Evolutionary conservation across 2,113 vertebrate species (phyloP), one percentile per base, ranked within the genome.

Genomic region (Urocitellus parryii): DNA sequence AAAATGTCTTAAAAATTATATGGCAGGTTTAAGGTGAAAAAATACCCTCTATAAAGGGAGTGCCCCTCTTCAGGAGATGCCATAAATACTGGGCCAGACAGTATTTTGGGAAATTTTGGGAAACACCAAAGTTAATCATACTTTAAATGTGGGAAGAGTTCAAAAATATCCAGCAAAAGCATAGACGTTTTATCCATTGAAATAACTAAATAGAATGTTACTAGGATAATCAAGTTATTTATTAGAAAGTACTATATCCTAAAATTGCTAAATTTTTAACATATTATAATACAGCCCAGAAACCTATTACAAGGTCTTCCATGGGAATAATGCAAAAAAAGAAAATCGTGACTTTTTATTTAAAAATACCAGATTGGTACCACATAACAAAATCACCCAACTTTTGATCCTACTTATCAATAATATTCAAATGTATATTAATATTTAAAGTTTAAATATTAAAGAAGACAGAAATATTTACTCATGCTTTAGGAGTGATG

Each of bases 401-500:
- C 24, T 68, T 37, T 61, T 68, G 70, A 93, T 88, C 11, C 20
- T 95, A 70, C 37, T 72, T 73, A 67, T 10, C 8, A 88, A 73
- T 70, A n/a, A 76, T 37, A 68, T 63, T 90, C 37, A 94, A 77
- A 68, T 91, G 61, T 45, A 51, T 82, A 53, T 29, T 5, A 78
- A n/a, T 78, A 92, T 73, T 78, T 53, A 39, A 87, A 61, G 90
- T 78, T 78, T 53, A 39, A 87, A 37, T 80, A 48, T 48, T 87
- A 4, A 74, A 88, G 34, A 63, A 24, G 76, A 87, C 0, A 84
- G 20, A 74, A 81, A 81, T 12, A 65, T 82, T 70, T 39, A 53
- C 13, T 82, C 65, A 13, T 70, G 51, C 63, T 82, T 90, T 93
- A 92, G 67, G 88, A 95, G 53, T 68, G 79, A 79, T 37, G 68